phyloP scores from a whole-genome alignment of 2,888 invertebrate genomes.

The Scelioninae gen. 1 region DNA sequence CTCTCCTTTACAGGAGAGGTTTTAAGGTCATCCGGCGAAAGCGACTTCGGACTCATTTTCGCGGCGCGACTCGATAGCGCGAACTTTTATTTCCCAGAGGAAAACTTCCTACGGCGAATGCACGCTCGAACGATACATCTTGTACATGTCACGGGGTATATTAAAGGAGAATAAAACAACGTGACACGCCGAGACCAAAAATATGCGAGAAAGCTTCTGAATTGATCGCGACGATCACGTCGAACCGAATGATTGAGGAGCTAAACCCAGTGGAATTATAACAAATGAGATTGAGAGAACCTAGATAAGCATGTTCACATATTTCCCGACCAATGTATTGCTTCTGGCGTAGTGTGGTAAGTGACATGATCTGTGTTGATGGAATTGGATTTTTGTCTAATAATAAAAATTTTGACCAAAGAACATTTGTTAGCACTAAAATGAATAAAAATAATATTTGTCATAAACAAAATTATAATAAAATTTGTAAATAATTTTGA shows the following conservation, averaged over 20 bases:
- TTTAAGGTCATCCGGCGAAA: conserved; percentile 65
- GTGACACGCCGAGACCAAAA: conserved; percentile 36
- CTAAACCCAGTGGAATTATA: conserved; percentile 43
- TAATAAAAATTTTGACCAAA: too few species aligned
- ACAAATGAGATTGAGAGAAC: conserved; percentile 36
- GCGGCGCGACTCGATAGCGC: conserved; percentile 60
- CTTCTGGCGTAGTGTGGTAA: neutral
- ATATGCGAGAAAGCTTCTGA: conserved; percentile 56
- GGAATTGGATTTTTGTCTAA: neutral
- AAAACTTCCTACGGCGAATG: conserved; percentile 65
- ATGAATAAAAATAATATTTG: too few species aligned
- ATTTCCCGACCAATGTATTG: conserved; percentile 5
- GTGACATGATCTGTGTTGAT: neutral
- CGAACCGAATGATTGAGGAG: conserved; percentile 59
- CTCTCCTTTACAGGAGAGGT: conserved; percentile 12
- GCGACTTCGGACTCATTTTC: conserved; percentile 62
- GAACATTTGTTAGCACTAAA: too few species aligned
- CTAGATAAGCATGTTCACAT: conserved; percentile 16
- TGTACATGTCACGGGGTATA: conserved; percentile 62
- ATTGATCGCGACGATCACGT: conserved; percentile 63
- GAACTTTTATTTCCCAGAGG: conserved; percentile 72
- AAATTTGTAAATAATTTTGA: too few species aligned
- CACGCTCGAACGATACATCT: conserved; percentile 68
- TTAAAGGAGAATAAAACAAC: conserved; percentile 65
- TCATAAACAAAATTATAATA: too few species aligned